These are phyloP conservation scores for Carassius auratus DNA, from an alignment of 2,113 vertebrate genomes.

Conservation along the genomic window DNA sequence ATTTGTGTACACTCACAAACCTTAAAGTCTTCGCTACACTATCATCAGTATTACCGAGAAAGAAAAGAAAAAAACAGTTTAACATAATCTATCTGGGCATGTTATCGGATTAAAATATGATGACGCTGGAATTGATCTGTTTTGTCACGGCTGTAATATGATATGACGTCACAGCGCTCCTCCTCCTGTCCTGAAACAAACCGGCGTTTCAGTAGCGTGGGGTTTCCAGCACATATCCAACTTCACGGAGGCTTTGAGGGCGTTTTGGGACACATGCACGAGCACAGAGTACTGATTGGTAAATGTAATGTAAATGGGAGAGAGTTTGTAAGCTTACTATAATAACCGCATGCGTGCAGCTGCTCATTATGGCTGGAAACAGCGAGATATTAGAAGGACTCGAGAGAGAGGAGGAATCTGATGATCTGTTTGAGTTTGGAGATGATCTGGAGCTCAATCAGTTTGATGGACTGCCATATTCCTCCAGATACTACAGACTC, in stretches of 20 bases:
- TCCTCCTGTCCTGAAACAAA: no score
- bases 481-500: constrained; percentile 86
- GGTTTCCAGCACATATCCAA: background rate
- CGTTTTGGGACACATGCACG: background rate
- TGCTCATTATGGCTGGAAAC: constrained; percentile 20
- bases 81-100: no score
- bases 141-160: background rate
- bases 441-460: constrained; percentile 88
- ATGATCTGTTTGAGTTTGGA: constrained; percentile 71
- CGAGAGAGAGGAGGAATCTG: constrained; percentile 53
- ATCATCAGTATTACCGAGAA: no score
- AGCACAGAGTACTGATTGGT: background rate
- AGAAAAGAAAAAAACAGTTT: no score
- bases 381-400: constrained; percentile 56
- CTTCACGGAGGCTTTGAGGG: background rate
- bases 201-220: background rate
- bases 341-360: background rate
- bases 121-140: background rate
- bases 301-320: background rate
- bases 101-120: no score
- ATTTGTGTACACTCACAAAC: no score
- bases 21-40: no score
- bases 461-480: constrained; percentile 90
- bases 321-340: background rate
- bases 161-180: background rate